These are phyloP conservation scores for Bhutanitis thaidina DNA, from an alignment of 2,888 invertebrate species.

Conservation along the genomic window DNA sequence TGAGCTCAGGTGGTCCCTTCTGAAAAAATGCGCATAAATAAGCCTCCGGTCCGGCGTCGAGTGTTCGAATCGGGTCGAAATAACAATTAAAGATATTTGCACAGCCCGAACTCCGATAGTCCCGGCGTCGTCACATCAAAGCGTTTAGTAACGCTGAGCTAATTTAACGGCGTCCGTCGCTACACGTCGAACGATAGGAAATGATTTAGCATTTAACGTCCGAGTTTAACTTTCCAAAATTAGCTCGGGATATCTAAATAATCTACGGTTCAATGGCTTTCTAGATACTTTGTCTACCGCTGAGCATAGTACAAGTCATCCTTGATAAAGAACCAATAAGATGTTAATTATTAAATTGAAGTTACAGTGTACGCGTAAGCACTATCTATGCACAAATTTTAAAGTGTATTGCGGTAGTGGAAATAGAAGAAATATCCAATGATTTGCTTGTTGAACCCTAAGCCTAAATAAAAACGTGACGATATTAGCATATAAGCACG, in stretches of 20 bases:
- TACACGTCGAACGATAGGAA: not conserved
- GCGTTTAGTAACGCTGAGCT: not conserved
- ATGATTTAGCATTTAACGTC: not conserved
- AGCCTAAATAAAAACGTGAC: too few relatives aligned
- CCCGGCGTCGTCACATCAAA: not conserved
- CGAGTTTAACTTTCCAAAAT: not conserved
- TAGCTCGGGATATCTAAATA: not conserved
- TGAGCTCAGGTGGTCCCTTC: constrained; percentile 12
- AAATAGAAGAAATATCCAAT: too few relatives aligned
- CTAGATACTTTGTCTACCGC: too few relatives aligned
- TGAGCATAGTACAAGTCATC: too few relatives aligned
- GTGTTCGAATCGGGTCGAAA: constrained; percentile 1
- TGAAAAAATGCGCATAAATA: constrained; percentile 14
- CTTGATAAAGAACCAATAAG: too few relatives aligned
- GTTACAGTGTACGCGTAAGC: too few relatives aligned
- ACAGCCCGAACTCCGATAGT: not conserved
- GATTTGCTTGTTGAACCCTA: too few relatives aligned
- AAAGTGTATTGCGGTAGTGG: too few relatives aligned
- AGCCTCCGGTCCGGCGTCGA: not conserved
- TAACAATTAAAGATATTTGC: constrained; percentile 10
- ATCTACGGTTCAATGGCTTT: too few relatives aligned
- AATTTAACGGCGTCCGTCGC: not conserved
- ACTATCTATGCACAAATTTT: too few relatives aligned
- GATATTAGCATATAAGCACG: too few relatives aligned
- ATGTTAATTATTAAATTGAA: too few relatives aligned